Conservation (phyloP, 1,140 invertebrate genomes). For the fruit fly (Drosophila melanogaster) region Release_6_plus_ISO1_MT NT_033779.5:7170501-7171000, state of each 20-base stretch:
- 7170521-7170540: too few species aligned
- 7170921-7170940: slow-evolving; percentile 56
- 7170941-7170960: slow-evolving; percentile 61
- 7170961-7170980: background rate
- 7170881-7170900: slow-evolving; percentile 37
- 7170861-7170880: slow-evolving; percentile 27
- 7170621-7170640: too few species aligned
- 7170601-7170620: too few species aligned
- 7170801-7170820: slow-evolving; percentile 22
- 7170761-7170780: slow-evolving; percentile 4
- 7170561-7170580: too few species aligned
- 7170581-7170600: too few species aligned
- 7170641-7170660: background rate
- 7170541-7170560: too few species aligned
- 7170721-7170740: slow-evolving; percentile 44
- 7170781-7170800: slow-evolving; percentile 32
- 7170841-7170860: slow-evolving; percentile 63
- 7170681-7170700: slow-evolving; percentile 10
- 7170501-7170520: too few species aligned
- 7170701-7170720: slow-evolving; percentile 32
- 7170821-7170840: slow-evolving; percentile 75
- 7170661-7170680: background rate
- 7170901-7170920: slow-evolving; percentile 74
- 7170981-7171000: slow-evolving; percentile 39
- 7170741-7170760: slow-evolving; percentile 47